Evolutionary conservation across 2,797 vertebrate species (phyloP), one percentile per base, ranked within the genome.

Genomic region (Smutsia temminckii): DNA sequence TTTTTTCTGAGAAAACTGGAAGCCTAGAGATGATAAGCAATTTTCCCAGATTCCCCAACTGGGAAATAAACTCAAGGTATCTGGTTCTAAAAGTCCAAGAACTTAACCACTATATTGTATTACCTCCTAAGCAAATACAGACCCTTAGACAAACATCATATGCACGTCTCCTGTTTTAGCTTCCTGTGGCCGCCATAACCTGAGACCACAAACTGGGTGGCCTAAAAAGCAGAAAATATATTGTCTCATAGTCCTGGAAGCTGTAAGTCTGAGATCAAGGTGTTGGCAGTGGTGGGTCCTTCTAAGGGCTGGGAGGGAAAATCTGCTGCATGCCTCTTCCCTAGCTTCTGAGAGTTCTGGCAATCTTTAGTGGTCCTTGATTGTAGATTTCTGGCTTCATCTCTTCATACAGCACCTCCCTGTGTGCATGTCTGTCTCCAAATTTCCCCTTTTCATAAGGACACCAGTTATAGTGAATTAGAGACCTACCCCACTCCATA

Each of bases 1-100:
- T 91, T 77, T 46, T 72, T 78, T 92, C 42, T 18, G 27, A 93
- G 63, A 68, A 71, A 88, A 91, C 23, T 57, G 20, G 51, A 89
- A 91, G 42, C 2, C 59, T 51, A 55, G 34, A 86, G 59, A 78
- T 53, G 57, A 59, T 27, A 89, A 53, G 5, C 23, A 8, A 90
- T 81, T 78, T 46, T 85, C 37, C 46, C 80, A 93, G 14, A 49
- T 53, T 17, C 51, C 1, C 16, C 6, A 18, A 10, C 21, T 53
- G n/a, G 64, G 46, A 92, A 94, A 79, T 94, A 88, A 75, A 91
- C n/a, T 57, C 61, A 34, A 83, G 34, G 25, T 42, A 55, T 18
- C 69, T 34, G 27, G 12, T 68, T 96, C n/a, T 72, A 68, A 95
- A 91, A 72, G n/a, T 23, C 14, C 66, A 59, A 71, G 40, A 29